A percentile compares a stretch with the other conserved stretches of the same genome.
Conservation (phyloP, 92 coral and sea anemone genomes). For the Muricea muricata region DNA sequence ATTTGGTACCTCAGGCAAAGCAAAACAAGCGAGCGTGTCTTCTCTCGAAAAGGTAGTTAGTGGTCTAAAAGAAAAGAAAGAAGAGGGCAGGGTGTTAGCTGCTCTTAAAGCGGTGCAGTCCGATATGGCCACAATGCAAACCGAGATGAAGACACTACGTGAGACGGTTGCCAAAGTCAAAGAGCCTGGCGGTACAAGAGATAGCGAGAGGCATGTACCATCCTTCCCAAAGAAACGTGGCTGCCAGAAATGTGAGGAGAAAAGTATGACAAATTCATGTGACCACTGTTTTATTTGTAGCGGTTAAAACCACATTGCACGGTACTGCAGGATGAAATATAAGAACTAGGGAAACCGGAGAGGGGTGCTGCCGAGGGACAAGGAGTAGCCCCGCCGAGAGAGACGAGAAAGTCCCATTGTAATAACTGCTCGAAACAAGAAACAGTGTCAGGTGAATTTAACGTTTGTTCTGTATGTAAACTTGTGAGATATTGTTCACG, state of each 20-base stretch:
- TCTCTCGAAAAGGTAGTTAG: background rate
- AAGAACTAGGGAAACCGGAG: background rate
- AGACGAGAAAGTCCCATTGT: constrained; percentile 50
- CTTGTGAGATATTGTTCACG: constrained; percentile 55
- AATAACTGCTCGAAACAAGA: constrained; percentile 58
- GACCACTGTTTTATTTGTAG: background rate
- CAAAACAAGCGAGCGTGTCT: constrained; percentile 30
- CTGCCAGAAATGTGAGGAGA: background rate
- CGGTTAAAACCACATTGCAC: background rate
- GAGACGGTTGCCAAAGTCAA: constrained; percentile 44
- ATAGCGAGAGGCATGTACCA: background rate
- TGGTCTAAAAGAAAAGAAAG: constrained; percentile 3
- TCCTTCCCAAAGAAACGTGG: background rate
- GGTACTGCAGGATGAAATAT: background rate
- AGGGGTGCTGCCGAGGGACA: background rate
- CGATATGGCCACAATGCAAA: constrained; percentile 47
- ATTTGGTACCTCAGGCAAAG: constrained; percentile 35
- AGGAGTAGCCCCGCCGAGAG: background rate
- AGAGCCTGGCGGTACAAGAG: background rate
- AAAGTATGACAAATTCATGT: background rate
- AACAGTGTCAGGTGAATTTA: constrained; percentile 21
- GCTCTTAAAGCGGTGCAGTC: constrained; percentile 58
- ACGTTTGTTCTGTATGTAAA: constrained; percentile 48
- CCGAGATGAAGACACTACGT: constrained; percentile 47
- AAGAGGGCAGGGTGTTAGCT: constrained; percentile 38